A percentile compares a stretch with the other conserved stretches of the same genome.
Evolutionary conservation across 2,797 vertebrate genomes (phyloP).

Genomic region (Pangasius krempfi): DNA sequence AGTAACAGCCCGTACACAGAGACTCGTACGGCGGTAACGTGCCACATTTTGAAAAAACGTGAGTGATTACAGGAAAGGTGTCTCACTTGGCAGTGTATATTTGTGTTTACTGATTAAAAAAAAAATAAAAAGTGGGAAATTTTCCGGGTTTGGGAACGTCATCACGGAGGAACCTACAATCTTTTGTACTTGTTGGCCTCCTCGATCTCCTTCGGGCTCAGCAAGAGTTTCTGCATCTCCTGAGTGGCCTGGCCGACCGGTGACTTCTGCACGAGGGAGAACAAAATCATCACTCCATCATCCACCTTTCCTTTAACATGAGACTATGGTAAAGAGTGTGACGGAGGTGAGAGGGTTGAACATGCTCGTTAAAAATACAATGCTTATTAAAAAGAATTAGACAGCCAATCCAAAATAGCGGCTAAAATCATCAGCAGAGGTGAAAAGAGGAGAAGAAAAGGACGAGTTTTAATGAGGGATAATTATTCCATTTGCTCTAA

Average conservation of each 20-base stretch:
- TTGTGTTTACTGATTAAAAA: not conserved
- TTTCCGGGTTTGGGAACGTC: no score
- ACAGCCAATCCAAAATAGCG: not conserved
- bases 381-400: no score
- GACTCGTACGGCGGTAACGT: not conserved
- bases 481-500: slow-evolving; percentile 8
- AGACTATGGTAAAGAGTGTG: not conserved
- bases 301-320: not conserved
- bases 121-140: no score
- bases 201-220: slow-evolving; percentile 54
- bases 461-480: not conserved
- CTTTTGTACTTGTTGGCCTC: slow-evolving; percentile 74
- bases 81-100: not conserved
- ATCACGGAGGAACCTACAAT: slow-evolving; percentile 64
- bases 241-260: slow-evolving; percentile 53
- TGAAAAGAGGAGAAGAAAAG: not conserved
- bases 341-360: not conserved
- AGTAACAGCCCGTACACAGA: not conserved
- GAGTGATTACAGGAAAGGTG: not conserved
- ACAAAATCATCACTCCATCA: not conserved
- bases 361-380: slow-evolving; percentile 1
- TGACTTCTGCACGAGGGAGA: slow-evolving; percentile 25
- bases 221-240: slow-evolving; percentile 66
- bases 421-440: not conserved
- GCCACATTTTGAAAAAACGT: no score